These are phyloP conservation scores for Ectemnius cavifrons DNA, from an alignment of 2,888 invertebrate species.

Conservation along the genomic window DNA sequence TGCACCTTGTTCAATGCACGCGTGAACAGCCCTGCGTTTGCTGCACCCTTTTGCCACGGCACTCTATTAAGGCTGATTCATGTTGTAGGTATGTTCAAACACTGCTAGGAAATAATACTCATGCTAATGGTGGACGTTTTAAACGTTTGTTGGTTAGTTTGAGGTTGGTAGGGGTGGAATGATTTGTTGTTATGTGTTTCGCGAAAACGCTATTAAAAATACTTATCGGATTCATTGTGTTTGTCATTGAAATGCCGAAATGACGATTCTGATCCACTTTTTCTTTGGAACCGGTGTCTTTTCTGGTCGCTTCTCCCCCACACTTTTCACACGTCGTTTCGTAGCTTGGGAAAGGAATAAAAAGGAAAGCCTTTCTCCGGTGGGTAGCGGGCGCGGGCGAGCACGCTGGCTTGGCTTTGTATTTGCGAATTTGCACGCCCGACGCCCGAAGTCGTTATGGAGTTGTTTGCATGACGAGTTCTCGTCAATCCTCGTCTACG, in stretches of 20 bases:
- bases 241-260: too few species aligned
- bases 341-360: slow-evolving; percentile 30
- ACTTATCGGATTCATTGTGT: too few species aligned
- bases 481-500: slow-evolving; percentile 23
- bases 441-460: slow-evolving; percentile 30
- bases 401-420: slow-evolving; percentile 23
- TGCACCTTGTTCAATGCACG: slow-evolving; percentile 3
- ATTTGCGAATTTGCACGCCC: slow-evolving; percentile 43
- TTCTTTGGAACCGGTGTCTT: too few species aligned
- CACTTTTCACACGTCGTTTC: slow-evolving; percentile 16
- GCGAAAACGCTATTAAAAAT: too few species aligned
- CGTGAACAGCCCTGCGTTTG: background rate
- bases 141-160: too few species aligned
- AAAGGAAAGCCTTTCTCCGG: slow-evolving; percentile 39
- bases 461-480: slow-evolving; percentile 39
- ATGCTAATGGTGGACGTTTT: too few species aligned
- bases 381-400: slow-evolving; percentile 12
- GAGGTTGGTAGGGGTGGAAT: too few species aligned
- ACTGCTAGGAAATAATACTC: too few species aligned
- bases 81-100: too few species aligned
- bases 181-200: too few species aligned
- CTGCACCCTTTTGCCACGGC: slow-evolving; percentile 18
- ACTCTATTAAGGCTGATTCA: slow-evolving; percentile 4
- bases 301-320: slow-evolving; percentile 12
- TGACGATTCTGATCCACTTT: too few species aligned